Evolutionary conservation across 2,888 invertebrate species (phyloP), one percentile per base, ranked within the genome.

Genomic region (Ophion ellenae): DNA sequence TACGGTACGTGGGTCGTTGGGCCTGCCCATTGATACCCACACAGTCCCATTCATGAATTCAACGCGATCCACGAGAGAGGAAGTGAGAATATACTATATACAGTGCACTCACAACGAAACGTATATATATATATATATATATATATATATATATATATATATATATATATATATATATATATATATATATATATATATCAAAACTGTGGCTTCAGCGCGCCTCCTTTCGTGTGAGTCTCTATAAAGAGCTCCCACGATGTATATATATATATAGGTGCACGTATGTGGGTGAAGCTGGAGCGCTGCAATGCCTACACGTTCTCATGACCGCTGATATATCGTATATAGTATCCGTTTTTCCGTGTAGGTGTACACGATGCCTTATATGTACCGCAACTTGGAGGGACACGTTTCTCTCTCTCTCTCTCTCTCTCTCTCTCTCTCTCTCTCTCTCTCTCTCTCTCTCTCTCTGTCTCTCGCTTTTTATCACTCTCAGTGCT

Each of bases 21-120:
- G 86, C 83, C 86, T 86, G 89, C 89, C 90, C 92, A 92, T 92
- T 92, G 92, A 92, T 92, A 90, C 89, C 90, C 90, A 89, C 91
- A 91, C 91, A 88, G 82, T 90, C 61, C 90, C 92, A 92, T 92
- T 92, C 92, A 92, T 92, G 92, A 91, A 91, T 91, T 89, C 90
- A 90, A 87, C 89, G 81, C 74, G 90, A 90, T 89, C 86, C 90
- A 89, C 89, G 91, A 92, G 83, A 85, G 81, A 86, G 85, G 82
- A 83, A 87, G 79, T 80, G 81, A 83, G 59, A 61, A 69, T 75
- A 17, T 53, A 59, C 59, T 74, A 74, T 63, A 71, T 81, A 61
- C 40, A 47, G 70, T 80, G 71, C 40, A 36, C 40, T 45, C 66
- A 73, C 32, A 47, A 53, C 53, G 40, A 74, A 73, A 84, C 61